A percentile compares a stretch with the other conserved stretches of the same genome.
Evolutionary conservation across 2,888 invertebrate genomes (phyloP).

Genomic region (Drosophila ezoana): DNA sequence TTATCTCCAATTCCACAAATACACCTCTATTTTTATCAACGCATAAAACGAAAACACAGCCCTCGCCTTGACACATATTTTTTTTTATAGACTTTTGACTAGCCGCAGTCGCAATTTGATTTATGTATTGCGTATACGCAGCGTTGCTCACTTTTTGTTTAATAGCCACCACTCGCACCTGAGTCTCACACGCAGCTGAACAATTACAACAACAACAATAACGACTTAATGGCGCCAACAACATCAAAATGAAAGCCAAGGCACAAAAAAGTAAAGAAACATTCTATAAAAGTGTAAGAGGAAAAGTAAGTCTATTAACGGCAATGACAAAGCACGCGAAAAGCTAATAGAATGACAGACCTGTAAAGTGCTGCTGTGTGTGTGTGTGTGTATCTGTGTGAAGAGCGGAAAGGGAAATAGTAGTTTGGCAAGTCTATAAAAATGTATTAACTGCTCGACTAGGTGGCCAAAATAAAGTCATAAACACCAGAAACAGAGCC

Average conservation of each 20-base stretch:
- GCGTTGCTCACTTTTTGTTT: conserved; percentile 58
- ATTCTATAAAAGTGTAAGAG: conserved; percentile 33
- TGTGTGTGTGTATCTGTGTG: neutral
- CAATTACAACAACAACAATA: conserved; percentile 52
- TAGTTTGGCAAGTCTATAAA: conserved; percentile 77
- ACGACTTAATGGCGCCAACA: conserved; percentile 55
- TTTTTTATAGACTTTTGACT: conserved; percentile 25
- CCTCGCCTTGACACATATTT: neutral
- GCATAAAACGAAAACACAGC: neutral
- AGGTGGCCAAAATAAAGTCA: conserved; percentile 77
- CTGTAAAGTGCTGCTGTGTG: conserved; percentile 50
- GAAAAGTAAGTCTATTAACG: conserved; percentile 78
- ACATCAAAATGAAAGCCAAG: conserved; percentile 19
- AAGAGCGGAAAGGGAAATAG: conserved; percentile 25
- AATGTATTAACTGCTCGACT: conserved; percentile 71
- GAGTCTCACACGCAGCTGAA: conserved; percentile 62
- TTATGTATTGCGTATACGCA: conserved; percentile 64
- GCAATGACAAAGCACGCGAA: conserved; percentile 80
- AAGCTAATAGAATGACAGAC: conserved; percentile 78
- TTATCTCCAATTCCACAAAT: neutral
- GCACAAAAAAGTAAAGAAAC: conserved; percentile 23
- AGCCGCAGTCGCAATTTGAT: conserved; percentile 47
- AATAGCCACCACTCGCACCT: conserved; percentile 60
- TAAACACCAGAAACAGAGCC: conserved; percentile 60
- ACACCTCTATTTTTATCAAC: neutral